Evolutionary conservation across 2,888 invertebrate species (phyloP).

Genomic region (Cephus runcator): DNA sequence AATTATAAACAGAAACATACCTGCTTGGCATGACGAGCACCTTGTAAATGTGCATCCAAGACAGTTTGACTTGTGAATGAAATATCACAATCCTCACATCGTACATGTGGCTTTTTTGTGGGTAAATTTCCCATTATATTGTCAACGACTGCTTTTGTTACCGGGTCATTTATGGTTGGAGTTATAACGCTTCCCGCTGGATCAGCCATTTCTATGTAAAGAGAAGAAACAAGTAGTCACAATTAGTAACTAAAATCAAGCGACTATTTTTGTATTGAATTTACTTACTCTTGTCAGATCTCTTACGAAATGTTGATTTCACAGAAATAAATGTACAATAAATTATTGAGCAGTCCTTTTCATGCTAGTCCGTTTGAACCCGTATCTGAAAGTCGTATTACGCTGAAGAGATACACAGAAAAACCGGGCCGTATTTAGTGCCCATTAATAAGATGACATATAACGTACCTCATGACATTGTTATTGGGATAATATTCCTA

Average conservation of each 20-base stretch:
- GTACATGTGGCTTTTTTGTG: constrained; percentile 62
- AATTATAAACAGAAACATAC: constrained; percentile 29
- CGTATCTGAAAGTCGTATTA: not conserved
- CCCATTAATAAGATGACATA: not conserved
- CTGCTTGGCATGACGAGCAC: constrained; percentile 61
- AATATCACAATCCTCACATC: constrained; percentile 65
- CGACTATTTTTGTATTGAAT: not conserved
- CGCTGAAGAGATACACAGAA: not conserved
- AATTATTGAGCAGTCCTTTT: not conserved
- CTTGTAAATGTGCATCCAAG: constrained; percentile 66
- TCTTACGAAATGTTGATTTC: not conserved
- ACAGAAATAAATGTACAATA: not conserved
- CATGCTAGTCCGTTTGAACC: not conserved
- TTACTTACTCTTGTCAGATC: not conserved
- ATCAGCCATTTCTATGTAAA: constrained; percentile 35
- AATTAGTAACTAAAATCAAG: not conserved
- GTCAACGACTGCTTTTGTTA: constrained; percentile 66
- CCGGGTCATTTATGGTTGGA: constrained; percentile 58
- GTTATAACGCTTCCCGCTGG: constrained; percentile 40
- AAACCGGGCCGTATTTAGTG: not conserved
- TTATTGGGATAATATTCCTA: not conserved
- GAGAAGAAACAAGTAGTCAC: not conserved
- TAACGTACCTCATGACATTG: not conserved
- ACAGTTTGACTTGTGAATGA: constrained; percentile 66
- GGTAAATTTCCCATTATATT: constrained; percentile 67